Evolutionary conservation across 2,797 vertebrate genomes (phyloP), one percentile per base, ranked within the genome.

Genomic region (Fundulus diaphanus): DNA sequence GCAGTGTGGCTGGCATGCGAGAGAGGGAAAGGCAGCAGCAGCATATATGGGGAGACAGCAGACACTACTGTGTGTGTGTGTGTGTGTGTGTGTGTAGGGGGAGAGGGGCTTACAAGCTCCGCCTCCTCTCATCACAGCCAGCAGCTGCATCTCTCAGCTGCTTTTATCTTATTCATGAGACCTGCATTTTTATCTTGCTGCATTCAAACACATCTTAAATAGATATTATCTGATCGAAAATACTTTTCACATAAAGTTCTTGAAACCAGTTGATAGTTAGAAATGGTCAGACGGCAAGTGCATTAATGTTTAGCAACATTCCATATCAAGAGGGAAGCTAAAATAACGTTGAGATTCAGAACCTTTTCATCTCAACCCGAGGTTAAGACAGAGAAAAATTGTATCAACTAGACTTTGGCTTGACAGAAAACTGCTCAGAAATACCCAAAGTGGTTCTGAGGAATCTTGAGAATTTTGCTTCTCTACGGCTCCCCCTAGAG

Each of bases 51-150:
- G 81, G 74, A 84, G 77, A 81, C 76, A 68, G 79, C 46, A 79
- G 75, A 86, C 72, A 74, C 51, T 51, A 48, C 27, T 16, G 40
- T 67, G 66, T 56, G 37, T 79, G 52, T 78, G 37, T 48, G 40
- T 76, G 71, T 88, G 37, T 71, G 68, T 71, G 70, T 51, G 74
- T 18, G 77, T 54, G 31, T 42, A 16, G 73, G 29, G 35, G 70
- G 33, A 65, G 61, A 63, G 70, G 69, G 52, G 65, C 46, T 7
- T 78, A 73, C 72, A 88, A 87, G 87, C 95, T 71, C 92, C 86
- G 51, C 88, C 88, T 89, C 84, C 89, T 85, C 83, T 70, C 75
- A 82, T 92, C 91, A 93, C 86, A 82, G 90, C 89, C 72, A 27
- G 86, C 79, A 83, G 75, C 90, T 69, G 80, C 77, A 83, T 86